phyloP scores from a whole-genome alignment of 2,888 invertebrate species.

The Apodemia mormo region DNA sequence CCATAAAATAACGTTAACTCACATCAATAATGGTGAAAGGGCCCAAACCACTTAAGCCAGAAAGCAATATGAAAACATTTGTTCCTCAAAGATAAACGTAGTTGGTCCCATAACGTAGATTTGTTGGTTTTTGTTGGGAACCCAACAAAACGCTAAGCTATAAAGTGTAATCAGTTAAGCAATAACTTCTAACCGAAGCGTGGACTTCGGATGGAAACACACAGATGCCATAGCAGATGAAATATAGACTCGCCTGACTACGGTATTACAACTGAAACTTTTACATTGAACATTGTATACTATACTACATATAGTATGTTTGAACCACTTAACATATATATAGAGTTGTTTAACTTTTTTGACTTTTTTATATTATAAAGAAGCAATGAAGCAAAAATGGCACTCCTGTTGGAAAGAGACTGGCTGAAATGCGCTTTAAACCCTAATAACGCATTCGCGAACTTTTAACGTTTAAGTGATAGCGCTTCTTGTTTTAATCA shows the following conservation, averaged over 20 bases:
- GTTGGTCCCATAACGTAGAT: constrained; percentile 11
- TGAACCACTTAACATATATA: too few relatives aligned
- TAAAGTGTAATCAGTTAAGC: constrained; percentile 12
- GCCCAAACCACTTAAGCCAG: neutral
- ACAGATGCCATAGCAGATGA: neutral
- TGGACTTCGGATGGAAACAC: neutral
- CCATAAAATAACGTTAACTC: neutral
- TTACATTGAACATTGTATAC: neutral
- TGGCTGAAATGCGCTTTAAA: too few relatives aligned
- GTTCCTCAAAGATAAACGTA: constrained; percentile 8
- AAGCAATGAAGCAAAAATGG: too few relatives aligned
- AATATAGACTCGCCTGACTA: neutral
- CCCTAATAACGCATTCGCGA: too few relatives aligned
- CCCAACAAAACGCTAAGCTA: neutral
- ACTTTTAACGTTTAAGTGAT: too few relatives aligned
- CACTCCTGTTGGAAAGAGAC: too few relatives aligned
- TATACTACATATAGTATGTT: too few relatives aligned
- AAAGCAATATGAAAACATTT: constrained; percentile 15
- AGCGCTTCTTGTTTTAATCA: too few relatives aligned
- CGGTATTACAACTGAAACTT: constrained; percentile 2
- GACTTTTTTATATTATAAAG: too few relatives aligned
- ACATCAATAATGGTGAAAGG: neutral
- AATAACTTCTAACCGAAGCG: neutral
- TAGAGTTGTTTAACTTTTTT: too few relatives aligned
- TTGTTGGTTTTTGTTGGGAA: constrained; percentile 3